Evolutionary conservation across 2,888 invertebrate species (phyloP), one percentile per base, ranked within the genome.

Genomic region (Drosophila flavopinicola): DNA sequence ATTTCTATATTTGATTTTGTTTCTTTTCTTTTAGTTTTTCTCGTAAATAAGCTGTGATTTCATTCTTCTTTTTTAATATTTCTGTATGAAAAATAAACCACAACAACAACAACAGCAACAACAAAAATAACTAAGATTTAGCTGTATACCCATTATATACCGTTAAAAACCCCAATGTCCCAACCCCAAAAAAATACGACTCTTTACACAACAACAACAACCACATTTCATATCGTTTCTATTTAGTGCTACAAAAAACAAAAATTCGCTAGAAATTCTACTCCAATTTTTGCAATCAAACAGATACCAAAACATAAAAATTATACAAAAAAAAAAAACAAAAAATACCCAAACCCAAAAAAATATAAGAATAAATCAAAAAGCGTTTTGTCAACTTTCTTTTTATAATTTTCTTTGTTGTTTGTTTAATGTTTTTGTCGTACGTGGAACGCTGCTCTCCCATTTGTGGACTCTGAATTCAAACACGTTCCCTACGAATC

Each of bases 391-490:
- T 74, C 70, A 71, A 78, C 66, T 84, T 84, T 79, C 78, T 75
- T 85, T 76, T 78, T 79, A 77, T 78, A 74, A 80, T 82, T 83
- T 83, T 86, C 75, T 84, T 87, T 85, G 79, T 84, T 83, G 85
- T 82, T 85, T 79, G 72, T 78, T 87, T 78, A 80, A 80, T 86
- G 74, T 87, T 76, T 80, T 76, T 85, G 70, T 84, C 88, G 86
- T 87, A 88, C 88, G 90, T 90, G 90, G 89, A 90, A 89, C 89
- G 91, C 91, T 90, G 91, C 75, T 75, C 78, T 77, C 75, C 77
- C 82, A 66, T 74, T 73, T 66, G 69, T 51, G 73, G 73, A 74
- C 58, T 58, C 45, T 66, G 67, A 71, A 71, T 56, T 44, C 17
- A 57, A 66, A 57, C 45, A 71, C 75, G 75, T 71, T 75, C 78